These are phyloP conservation scores for Dicrurus megarhynchus DNA, from an alignment of 2,113 vertebrate species.

Conservation along the genomic window DNA sequence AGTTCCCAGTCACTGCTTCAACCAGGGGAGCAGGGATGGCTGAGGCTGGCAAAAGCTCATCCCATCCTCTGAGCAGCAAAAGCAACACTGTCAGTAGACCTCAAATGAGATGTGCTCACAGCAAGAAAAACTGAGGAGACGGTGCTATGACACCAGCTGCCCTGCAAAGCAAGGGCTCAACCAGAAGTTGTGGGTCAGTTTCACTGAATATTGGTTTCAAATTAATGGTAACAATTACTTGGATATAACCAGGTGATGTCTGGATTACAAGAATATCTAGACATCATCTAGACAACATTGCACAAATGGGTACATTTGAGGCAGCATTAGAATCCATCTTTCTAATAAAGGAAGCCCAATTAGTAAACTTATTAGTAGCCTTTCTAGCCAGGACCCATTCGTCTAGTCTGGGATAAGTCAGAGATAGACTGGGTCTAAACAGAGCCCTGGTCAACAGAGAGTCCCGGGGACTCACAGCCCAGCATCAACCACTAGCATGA, in stretches of 20 bases:
- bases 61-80: neutral
- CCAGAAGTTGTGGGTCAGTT: neutral
- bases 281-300: neutral
- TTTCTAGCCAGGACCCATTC: neutral
- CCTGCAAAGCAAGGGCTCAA: neutral
- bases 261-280: neutral
- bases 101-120: neutral
- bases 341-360: neutral
- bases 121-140: neutral
- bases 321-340: neutral
- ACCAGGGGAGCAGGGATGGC: neutral
- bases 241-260: neutral
- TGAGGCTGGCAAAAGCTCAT: neutral
- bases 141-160: neutral
- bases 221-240: neutral
- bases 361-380: neutral
- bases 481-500: neutral
- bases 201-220: neutral
- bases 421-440: neutral
- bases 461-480: neutral
- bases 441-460: neutral
- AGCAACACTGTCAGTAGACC: neutral
- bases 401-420: neutral
- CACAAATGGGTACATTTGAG: neutral
- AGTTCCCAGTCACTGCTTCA: neutral